Percentiles rank a stretch among this genome's conserved stretches.
phyloP scores from a whole-genome alignment of 1,140 invertebrate genomes.

The Trinorchestia longiramus region DNA sequence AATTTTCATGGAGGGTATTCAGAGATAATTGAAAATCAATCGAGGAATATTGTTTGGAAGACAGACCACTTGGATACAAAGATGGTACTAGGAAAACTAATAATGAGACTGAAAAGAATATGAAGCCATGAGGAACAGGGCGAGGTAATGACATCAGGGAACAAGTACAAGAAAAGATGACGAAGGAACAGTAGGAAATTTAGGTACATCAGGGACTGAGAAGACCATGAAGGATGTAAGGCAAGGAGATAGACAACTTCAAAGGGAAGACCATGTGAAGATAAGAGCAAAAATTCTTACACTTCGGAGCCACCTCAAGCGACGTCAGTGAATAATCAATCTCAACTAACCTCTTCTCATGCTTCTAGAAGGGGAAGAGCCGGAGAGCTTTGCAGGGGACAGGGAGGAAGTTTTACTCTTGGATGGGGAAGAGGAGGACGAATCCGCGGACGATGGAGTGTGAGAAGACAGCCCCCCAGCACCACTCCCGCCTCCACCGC shows the following conservation, averaged over 20 bases:
- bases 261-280: background rate
- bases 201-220: background rate
- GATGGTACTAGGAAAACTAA: too few species aligned
- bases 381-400: conserved; percentile 75
- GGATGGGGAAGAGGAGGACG: conserved; percentile 66
- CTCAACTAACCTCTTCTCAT: conserved; percentile 75
- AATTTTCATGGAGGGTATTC: background rate
- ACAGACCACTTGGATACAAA: too few species aligned
- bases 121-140: background rate
- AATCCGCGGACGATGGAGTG: conserved; percentile 66
- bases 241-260: background rate
- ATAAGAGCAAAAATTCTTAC: background rate
- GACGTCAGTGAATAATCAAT: background rate
- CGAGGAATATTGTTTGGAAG: background rate
- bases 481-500: conserved; percentile 65
- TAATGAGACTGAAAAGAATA: background rate
- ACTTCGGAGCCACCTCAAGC: background rate
- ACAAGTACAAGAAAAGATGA: background rate
- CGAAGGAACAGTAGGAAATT: background rate
- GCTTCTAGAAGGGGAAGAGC: conserved; percentile 85
- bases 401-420: conserved; percentile 66
- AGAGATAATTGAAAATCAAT: background rate
- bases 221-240: background rate
- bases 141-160: background rate
- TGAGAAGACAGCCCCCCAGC: conserved; percentile 68